A percentile compares a stretch with the other conserved stretches of the same genome.
Conservation (phyloP, 2,797 vertebrate genomes). For the Chaetophractus vellerosus region DNA sequence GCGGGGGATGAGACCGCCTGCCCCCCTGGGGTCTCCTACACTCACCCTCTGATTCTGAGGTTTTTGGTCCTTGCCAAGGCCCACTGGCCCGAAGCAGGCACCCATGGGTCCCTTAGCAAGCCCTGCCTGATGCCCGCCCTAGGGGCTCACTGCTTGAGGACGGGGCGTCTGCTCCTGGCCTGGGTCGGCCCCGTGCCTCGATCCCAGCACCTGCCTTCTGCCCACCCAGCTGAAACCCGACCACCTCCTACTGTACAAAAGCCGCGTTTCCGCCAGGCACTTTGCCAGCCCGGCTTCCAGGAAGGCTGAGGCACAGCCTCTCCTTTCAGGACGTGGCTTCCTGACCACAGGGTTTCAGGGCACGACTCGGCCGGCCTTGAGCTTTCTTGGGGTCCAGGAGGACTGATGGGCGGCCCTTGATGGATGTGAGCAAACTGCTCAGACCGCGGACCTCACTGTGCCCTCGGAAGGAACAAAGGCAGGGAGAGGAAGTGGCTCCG, state of each 20-base stretch:
- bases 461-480: too few species aligned
- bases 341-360: constrained; percentile 46
- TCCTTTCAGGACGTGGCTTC: not conserved
- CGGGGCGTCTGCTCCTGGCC: not conserved
- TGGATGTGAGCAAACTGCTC: too few species aligned
- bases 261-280: accelerated
- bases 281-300: constrained; percentile 54
- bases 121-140: not conserved
- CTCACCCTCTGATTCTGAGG: too few species aligned
- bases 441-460: too few species aligned
- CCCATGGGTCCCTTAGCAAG: too few species aligned
- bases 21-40: too few species aligned
- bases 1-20: too few species aligned
- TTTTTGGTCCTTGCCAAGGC: too few species aligned
- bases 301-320: constrained; percentile 28
- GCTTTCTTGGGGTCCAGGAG: constrained; percentile 62
- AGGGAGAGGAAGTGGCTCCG: too few species aligned
- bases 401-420: not conserved
- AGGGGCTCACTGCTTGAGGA: not conserved
- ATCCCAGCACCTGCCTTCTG: not conserved
- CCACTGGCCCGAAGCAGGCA: too few species aligned
- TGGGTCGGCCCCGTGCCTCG: not conserved
- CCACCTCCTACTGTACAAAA: not conserved
- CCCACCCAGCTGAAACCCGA: not conserved
- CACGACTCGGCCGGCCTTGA: not conserved